These are phyloP conservation scores for Corythucha ciliata DNA, from an alignment of 2,888 invertebrate species.

Conservation along the genomic window DNA sequence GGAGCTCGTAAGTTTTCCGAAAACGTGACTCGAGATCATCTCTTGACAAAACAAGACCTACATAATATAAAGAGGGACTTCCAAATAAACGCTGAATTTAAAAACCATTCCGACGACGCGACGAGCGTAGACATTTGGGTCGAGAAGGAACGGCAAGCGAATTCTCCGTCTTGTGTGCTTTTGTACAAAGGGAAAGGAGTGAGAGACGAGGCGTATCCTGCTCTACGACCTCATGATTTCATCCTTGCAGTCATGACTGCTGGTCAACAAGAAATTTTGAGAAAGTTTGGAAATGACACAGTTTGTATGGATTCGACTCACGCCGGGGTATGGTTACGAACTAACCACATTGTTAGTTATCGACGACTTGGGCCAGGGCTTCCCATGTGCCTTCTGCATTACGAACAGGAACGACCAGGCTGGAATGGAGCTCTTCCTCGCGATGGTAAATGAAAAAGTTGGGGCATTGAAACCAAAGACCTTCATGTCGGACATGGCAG, in stretches of 20 bases:
- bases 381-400: conserved; percentile 33
- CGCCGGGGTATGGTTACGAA: conserved; percentile 31
- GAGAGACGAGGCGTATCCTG: conserved; percentile 11
- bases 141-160: not conserved
- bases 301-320: conserved; percentile 35
- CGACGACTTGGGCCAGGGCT: conserved; percentile 34
- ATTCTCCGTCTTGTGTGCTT: conserved; percentile 4
- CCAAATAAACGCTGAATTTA: conserved; percentile 4
- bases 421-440: conserved; percentile 27
- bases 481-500: conserved; percentile 36
- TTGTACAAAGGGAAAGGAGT: conserved; percentile 9
- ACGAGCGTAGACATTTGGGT: not conserved
- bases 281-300: conserved; percentile 32
- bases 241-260: conserved; percentile 36
- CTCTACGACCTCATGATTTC: conserved; percentile 28
- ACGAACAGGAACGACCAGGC: conserved; percentile 10
- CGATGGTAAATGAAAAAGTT: conserved; percentile 24
- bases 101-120: conserved; percentile 3
- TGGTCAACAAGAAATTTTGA: conserved; percentile 32
- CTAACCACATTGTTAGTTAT: conserved; percentile 31
- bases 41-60: conserved; percentile 5
- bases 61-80: conserved; percentile 6
- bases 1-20: not conserved
- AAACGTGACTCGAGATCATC: not conserved
- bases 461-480: conserved; percentile 28